phyloP scores from a whole-genome alignment of 2,113 vertebrate species.

The Oxyura jamaicensis region DNA sequence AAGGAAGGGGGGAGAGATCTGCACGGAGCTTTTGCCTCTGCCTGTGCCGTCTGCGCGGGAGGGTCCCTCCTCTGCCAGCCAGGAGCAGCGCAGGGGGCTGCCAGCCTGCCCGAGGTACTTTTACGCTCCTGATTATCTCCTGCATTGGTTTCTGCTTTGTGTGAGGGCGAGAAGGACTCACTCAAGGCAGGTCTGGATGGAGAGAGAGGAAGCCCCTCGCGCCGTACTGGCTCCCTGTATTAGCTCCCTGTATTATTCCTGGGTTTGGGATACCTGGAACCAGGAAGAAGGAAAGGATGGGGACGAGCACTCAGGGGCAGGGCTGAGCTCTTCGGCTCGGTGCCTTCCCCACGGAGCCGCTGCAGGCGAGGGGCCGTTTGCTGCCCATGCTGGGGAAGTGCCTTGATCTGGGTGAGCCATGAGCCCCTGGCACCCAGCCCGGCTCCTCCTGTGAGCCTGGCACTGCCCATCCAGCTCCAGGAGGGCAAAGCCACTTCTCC shows the following conservation, averaged over 20 bases:
- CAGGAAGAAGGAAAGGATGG: rapidly evolving
- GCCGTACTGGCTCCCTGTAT: rapidly evolving
- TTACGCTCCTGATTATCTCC: rapidly evolving
- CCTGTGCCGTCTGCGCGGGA: background rate
- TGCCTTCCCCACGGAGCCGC: background rate
- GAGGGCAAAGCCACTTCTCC: background rate
- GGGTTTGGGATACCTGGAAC: background rate
- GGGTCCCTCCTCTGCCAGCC: background rate
- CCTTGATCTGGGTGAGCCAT: no score
- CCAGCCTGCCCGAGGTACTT: background rate
- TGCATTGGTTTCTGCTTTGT: background rate
- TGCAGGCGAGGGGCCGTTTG: background rate
- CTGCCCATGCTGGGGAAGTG: background rate
- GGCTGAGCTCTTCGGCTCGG: background rate
- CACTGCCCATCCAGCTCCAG: rapidly evolving
- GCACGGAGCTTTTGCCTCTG: background rate
- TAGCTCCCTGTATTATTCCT: background rate
- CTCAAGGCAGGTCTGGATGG: background rate
- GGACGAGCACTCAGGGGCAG: background rate
- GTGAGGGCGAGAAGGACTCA: background rate
- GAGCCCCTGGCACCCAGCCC: background rate
- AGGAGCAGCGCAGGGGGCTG: background rate
- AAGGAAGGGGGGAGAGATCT: background rate
- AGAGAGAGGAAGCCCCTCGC: background rate
- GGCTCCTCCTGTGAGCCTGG: background rate